phyloP scores from a whole-genome alignment of 2,797 vertebrate species.

The Oryzias dopingdopingensis region DNA sequence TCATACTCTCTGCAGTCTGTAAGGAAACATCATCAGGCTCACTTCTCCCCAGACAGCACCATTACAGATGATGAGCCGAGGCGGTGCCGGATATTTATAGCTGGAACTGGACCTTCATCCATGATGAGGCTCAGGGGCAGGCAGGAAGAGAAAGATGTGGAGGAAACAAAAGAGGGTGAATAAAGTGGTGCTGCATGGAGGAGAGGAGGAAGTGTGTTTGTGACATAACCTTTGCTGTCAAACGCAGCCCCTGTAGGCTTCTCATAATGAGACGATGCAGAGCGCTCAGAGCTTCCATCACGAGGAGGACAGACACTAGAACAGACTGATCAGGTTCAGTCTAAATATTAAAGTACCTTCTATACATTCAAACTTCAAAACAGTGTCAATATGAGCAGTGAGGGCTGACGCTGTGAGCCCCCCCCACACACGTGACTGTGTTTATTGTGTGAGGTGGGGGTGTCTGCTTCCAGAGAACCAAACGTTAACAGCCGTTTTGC shows the following conservation, averaged over 20 bases:
- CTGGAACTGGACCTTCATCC: constrained; percentile 46
- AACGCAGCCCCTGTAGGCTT: constrained; percentile 18
- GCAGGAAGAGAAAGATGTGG: constrained; percentile 25
- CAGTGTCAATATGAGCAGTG: too few species aligned
- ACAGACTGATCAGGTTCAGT: not conserved
- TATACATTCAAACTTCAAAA: too few species aligned
- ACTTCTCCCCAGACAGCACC: constrained; percentile 18
- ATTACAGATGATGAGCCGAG: constrained; percentile 38
- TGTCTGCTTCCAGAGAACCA: constrained; percentile 41
- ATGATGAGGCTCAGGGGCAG: constrained; percentile 33
- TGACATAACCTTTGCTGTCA: constrained; percentile 58
- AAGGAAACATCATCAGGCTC: constrained; percentile 54
- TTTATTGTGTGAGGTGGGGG: constrained; percentile 29
- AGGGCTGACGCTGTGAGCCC: too few species aligned
- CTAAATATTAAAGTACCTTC: too few species aligned
- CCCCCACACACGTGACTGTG: constrained; percentile 22
- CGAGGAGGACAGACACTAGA: constrained; percentile 24
- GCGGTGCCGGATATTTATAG: constrained; percentile 62
- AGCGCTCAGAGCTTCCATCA: constrained; percentile 47
- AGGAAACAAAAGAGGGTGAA: constrained; percentile 6
- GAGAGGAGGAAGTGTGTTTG: constrained; percentile 17
- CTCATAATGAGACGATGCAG: constrained; percentile 41
- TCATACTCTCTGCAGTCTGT: constrained; percentile 47
- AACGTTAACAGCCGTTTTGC: constrained; percentile 62
- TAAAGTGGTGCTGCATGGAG: not conserved